Evolutionary conservation across 2,113 vertebrate species (phyloP).

Genomic region (Xenus cinereus): DNA sequence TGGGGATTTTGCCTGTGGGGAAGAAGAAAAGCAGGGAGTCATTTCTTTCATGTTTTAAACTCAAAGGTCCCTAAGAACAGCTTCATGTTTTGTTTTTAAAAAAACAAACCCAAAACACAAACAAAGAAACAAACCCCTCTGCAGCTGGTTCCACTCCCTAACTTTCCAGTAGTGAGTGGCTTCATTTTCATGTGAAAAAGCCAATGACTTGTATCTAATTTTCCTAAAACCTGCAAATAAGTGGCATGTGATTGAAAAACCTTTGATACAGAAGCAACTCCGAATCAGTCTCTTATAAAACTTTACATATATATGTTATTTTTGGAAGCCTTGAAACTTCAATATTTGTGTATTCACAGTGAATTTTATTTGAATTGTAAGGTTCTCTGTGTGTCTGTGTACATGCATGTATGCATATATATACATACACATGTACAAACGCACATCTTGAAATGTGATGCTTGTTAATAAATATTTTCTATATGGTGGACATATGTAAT

Average conservation of each 20-base stretch:
- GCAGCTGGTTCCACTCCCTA: not conserved
- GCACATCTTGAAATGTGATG: not conserved
- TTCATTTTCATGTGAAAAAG: not conserved
- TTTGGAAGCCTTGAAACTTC: not conserved
- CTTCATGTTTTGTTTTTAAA: not conserved
- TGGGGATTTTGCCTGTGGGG: not conserved
- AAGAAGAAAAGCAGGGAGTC: not conserved
- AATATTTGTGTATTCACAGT: not conserved
- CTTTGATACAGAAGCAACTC: not conserved
- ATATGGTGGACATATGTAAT: slow-evolving; percentile 47
- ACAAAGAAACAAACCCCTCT: not conserved
- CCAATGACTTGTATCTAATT: not conserved
- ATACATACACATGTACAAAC: not conserved
- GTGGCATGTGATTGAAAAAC: not conserved
- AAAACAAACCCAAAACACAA: not conserved
- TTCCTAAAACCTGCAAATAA: not conserved
- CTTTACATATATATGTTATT: not conserved
- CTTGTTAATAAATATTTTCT: slow-evolving; percentile 70
- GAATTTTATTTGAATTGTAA: slow-evolving; percentile 55
- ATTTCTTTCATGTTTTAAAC: not conserved
- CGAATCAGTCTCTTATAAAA: not conserved
- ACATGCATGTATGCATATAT: not conserved
- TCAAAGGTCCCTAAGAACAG: not conserved
- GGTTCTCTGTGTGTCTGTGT: slow-evolving; percentile 56
- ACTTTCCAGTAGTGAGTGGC: not conserved